These are phyloP conservation scores for Clarias gariepinus DNA, from an alignment of 2,113 vertebrate genomes.

Conservation along the genomic window DNA sequence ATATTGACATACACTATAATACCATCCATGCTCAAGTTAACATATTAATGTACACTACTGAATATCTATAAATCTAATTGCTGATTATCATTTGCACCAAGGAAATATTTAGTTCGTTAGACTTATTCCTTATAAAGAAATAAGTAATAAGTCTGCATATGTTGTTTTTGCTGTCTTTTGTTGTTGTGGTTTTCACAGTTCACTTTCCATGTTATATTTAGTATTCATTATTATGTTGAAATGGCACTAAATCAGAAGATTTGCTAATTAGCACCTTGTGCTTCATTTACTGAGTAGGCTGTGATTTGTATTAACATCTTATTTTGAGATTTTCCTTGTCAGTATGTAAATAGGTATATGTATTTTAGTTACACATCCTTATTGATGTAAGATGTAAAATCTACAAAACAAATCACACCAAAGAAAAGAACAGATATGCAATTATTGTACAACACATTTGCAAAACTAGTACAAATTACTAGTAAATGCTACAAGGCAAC, in stretches of 20 bases:
- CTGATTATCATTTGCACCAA: neutral
- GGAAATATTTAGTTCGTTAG: conserved; percentile 7
- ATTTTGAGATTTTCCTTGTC: neutral
- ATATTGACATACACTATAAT: neutral
- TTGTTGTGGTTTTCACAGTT: conserved; percentile 3
- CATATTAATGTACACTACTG: neutral
- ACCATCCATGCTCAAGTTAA: neutral
- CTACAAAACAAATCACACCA: neutral
- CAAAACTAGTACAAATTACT: neutral
- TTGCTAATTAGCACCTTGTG: conserved; percentile 44
- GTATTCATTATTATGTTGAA: conserved; percentile 17
- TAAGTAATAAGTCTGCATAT: neutral
- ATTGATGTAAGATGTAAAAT: neutral
- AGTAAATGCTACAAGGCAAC: neutral
- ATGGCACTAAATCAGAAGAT: conserved; percentile 33
- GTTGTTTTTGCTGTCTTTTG: neutral
- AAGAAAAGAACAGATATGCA: neutral
- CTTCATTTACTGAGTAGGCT: conserved; percentile 44
- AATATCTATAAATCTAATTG: neutral
- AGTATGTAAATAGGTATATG: neutral
- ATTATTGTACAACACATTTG: neutral
- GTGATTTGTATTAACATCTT: neutral
- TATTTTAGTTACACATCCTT: neutral
- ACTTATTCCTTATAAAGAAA: too few relatives aligned
- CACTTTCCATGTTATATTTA: conserved; percentile 44